These are phyloP conservation scores for Oconnorella tubifera DNA, from an alignment of 2,888 invertebrate genomes.

Conservation along the genomic window DNA sequence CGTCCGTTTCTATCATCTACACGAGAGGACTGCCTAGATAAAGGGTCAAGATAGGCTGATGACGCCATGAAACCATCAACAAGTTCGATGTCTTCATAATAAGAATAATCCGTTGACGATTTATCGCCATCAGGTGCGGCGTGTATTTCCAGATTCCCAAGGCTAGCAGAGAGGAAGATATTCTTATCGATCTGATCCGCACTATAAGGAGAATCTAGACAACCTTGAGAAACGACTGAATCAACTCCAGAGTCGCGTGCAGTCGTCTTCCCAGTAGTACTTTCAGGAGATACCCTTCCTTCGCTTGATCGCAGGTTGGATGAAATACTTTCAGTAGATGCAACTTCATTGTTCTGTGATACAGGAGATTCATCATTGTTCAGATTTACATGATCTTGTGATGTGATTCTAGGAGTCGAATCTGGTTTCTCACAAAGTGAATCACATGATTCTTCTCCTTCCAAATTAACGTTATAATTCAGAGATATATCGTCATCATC, in stretches of 20 bases:
- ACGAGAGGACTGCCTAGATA: neutral
- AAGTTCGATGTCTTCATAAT: conserved; percentile 38
- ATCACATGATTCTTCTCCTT: too few species aligned
- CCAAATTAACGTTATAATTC: conserved; percentile 17
- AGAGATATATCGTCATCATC: conserved; percentile 19
- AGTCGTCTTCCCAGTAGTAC: neutral
- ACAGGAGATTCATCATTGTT: too few species aligned
- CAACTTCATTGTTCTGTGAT: too few species aligned
- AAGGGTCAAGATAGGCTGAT: conserved; percentile 34
- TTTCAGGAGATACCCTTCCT: neutral
- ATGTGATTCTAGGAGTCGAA: too few species aligned
- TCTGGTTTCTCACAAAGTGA: conserved; percentile 8
- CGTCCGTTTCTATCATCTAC: neutral
- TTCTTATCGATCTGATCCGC: neutral
- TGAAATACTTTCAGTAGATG: neutral
- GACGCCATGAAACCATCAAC: conserved; percentile 9
- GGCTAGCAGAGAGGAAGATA: neutral
- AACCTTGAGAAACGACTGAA: conserved; percentile 21
- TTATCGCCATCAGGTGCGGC: conserved; percentile 7
- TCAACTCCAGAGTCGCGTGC: conserved; percentile 27
- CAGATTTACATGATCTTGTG: too few species aligned
- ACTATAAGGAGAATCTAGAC: conserved; percentile 17
- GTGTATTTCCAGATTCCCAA: neutral
- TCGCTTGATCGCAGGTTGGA: neutral
- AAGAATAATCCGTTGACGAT: conserved; percentile 31